Evolutionary conservation across 2,888 invertebrate genomes (phyloP).

Genomic region (Tromatobia lineatoria): DNA sequence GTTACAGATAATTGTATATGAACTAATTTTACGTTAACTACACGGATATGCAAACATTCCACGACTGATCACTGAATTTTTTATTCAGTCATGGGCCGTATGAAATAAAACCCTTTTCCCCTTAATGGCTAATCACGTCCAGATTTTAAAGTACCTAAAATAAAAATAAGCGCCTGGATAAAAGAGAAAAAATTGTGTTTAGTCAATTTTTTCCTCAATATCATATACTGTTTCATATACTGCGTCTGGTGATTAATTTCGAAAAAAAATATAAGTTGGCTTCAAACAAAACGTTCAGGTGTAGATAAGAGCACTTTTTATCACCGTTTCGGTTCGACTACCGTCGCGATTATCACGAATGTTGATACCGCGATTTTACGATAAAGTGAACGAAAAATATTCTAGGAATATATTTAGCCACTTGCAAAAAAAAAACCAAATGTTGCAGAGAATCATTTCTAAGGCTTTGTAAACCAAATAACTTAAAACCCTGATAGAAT

Average conservation of each 20-base stretch:
- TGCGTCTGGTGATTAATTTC: too few species aligned
- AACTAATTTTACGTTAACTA: conserved; percentile 8
- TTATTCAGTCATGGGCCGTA: neutral
- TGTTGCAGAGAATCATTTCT: neutral
- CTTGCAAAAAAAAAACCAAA: neutral
- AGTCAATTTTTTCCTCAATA: too few species aligned
- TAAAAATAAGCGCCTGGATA: neutral
- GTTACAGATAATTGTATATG: conserved; percentile 11
- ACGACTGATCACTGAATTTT: conserved; percentile 4
- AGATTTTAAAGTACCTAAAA: neutral
- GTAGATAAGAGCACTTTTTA: neutral
- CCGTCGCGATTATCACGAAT: neutral
- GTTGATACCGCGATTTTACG: neutral
- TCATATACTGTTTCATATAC: too few species aligned
- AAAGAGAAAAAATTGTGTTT: neutral
- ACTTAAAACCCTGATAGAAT: neutral
- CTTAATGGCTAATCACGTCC: neutral
- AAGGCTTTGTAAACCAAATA: neutral
- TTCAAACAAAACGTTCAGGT: too few species aligned
- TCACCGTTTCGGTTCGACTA: neutral
- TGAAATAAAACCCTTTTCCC: neutral
- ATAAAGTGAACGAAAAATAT: neutral
- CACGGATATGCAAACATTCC: conserved; percentile 20
- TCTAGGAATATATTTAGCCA: neutral
- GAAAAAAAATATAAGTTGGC: too few species aligned